A percentile compares a stretch with the other conserved stretches of the same genome.
These are phyloP conservation scores for Acomys russatus DNA, from an alignment of 2,797 vertebrate genomes.

Conservation along the genomic window DNA sequence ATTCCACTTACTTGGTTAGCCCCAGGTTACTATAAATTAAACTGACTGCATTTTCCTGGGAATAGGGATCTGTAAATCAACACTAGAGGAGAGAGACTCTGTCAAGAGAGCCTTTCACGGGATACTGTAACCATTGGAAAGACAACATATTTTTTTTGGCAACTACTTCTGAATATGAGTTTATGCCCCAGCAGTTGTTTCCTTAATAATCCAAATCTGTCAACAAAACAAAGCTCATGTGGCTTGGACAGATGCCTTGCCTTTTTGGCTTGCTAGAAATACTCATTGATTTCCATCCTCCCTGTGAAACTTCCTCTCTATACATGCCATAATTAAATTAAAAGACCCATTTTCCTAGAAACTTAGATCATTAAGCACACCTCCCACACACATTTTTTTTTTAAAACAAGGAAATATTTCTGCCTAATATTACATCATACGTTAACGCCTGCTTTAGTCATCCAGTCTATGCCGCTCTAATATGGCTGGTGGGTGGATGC, in stretches of 20 bases:
- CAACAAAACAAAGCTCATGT: conserved; percentile 34
- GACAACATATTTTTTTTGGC: conserved; percentile 52
- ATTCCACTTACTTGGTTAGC: conserved; percentile 59
- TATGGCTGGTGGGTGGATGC: neutral
- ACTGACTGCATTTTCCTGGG: conserved; percentile 62
- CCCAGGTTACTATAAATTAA: conserved; percentile 71
- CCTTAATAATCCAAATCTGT: conserved; percentile 71
- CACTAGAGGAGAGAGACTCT: neutral
- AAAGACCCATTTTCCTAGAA: conserved; percentile 8
- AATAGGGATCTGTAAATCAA: conserved; percentile 72
- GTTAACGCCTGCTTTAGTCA: conserved; percentile 18
- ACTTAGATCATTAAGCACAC: conserved; percentile 51
- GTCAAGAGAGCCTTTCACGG: conserved; percentile 48
- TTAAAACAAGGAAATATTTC: conserved; percentile 45
- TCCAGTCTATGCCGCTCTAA: neutral
- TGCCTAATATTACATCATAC: conserved; percentile 24
- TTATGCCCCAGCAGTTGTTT: conserved; percentile 73
- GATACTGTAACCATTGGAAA: conserved; percentile 52
- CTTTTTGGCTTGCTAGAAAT: neutral
- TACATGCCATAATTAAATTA: conserved; percentile 15
- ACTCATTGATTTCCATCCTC: neutral
- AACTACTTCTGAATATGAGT: conserved; percentile 69
- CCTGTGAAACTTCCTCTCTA: neutral
- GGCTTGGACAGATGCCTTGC: neutral
- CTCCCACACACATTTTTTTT: neutral